Evolutionary conservation across 2,888 invertebrate genomes (phyloP).

Genomic region (Lumbricus terrestris): DNA sequence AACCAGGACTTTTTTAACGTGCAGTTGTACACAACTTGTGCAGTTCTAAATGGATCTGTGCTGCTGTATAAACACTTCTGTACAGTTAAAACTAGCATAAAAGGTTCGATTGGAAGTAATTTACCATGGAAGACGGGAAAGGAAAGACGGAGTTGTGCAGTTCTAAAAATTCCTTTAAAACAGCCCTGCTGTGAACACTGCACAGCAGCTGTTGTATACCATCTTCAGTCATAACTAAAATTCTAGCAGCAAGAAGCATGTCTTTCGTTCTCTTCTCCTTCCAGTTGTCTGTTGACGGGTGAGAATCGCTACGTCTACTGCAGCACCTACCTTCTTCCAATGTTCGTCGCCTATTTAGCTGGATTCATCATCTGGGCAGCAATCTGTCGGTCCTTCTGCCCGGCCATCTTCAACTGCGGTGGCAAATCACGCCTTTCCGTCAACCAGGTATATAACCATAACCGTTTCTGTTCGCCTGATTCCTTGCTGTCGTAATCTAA

Average conservation of each 20-base stretch:
- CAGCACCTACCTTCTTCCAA: conserved; percentile 13
- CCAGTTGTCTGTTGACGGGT: not conserved
- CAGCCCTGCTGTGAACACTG: no score
- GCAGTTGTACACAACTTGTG: no score
- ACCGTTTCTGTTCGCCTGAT: not conserved
- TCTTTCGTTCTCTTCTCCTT: not conserved
- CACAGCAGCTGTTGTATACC: no score
- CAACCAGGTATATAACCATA: not conserved
- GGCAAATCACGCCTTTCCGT: not conserved
- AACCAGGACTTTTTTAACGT: no score
- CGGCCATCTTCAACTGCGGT: not conserved
- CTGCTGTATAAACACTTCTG: no score
- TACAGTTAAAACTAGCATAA: no score
- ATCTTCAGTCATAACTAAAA: not conserved
- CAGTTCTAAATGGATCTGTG: no score
- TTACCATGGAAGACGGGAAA: no score
- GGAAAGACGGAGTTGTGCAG: no score
- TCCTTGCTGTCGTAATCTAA: not conserved
- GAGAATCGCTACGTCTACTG: conserved; percentile 14
- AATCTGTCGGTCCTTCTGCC: not conserved
- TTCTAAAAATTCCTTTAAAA: no score
- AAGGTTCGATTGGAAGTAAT: no score
- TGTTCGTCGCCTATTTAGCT: not conserved
- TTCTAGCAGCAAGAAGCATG: not conserved
- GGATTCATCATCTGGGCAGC: not conserved